phyloP scores from a whole-genome alignment of 2,113 vertebrate species.

The Cebidichthys violaceus region DNA sequence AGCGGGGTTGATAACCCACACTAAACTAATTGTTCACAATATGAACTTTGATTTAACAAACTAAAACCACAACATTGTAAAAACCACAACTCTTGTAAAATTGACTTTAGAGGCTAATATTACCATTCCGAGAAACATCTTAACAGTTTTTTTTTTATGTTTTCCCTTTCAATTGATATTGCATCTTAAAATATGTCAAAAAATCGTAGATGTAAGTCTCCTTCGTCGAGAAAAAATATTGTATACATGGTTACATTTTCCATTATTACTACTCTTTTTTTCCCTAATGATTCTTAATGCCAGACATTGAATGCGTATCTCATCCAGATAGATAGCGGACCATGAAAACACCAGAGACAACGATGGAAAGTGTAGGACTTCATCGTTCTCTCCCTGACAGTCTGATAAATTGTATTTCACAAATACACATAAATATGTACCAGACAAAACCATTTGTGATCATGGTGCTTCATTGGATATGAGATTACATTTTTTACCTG shows the following conservation, averaged over 20 bases:
- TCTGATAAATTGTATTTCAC: slow-evolving; percentile 14
- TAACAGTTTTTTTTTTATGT: neutral
- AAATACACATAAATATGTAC: neutral
- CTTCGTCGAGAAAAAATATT: neutral
- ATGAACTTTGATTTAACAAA: neutral
- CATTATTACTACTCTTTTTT: neutral
- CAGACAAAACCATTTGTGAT: neutral
- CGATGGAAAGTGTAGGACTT: neutral
- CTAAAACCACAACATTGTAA: neutral
- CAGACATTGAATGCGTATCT: slow-evolving; percentile 5
- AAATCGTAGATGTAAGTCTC: neutral
- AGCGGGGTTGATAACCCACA: no score
- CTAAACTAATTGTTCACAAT: no score
- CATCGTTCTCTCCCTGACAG: neutral
- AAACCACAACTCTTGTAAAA: neutral
- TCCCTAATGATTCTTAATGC: neutral
- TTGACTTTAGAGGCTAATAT: neutral
- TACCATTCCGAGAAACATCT: neutral
- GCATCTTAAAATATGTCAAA: neutral
- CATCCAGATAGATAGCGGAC: neutral
- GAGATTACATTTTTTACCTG: slow-evolving; percentile 82
- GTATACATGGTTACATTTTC: neutral
- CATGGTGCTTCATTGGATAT: neutral
- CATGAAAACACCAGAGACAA: neutral
- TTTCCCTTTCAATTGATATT: neutral